Evolutionary conservation across 2,113 vertebrate species (phyloP).

Genomic region (Hippocampus mohnikei): DNA sequence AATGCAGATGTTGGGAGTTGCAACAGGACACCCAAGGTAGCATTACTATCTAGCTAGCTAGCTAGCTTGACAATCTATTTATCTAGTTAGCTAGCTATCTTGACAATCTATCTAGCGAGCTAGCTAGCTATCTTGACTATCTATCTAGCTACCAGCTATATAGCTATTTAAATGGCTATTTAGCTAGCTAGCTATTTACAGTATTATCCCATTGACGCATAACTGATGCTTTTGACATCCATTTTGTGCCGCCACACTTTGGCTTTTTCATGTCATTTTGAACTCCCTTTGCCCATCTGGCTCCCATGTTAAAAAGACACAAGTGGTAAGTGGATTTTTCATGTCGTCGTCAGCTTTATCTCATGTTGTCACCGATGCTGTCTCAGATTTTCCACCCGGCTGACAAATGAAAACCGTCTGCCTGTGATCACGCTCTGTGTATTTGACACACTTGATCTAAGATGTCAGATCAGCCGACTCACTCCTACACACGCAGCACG

Average conservation of each 20-base stretch:
- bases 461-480: neutral
- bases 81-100: too few species aligned
- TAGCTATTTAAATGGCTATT: too few species aligned
- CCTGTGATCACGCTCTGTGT: neutral
- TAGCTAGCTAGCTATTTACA: too few species aligned
- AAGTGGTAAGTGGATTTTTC: neutral
- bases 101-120: too few species aligned
- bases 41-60: too few species aligned
- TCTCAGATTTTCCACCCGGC: slow-evolving; percentile 6
- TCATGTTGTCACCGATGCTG: neutral
- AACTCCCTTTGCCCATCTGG: slow-evolving; percentile 1
- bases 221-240: neutral
- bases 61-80: too few species aligned
- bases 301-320: neutral
- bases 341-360: neutral
- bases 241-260: neutral
- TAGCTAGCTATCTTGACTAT: too few species aligned
- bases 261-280: neutral
- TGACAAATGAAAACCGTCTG: slow-evolving; percentile 4
- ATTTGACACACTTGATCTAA: neutral
- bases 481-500: neutral
- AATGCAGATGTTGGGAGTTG: too few species aligned
- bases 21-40: too few species aligned
- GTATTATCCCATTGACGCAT: neutral
- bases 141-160: too few species aligned